These are phyloP conservation scores for Willisornis vidua DNA, from an alignment of 2,113 vertebrate genomes.

Conservation along the genomic window DNA sequence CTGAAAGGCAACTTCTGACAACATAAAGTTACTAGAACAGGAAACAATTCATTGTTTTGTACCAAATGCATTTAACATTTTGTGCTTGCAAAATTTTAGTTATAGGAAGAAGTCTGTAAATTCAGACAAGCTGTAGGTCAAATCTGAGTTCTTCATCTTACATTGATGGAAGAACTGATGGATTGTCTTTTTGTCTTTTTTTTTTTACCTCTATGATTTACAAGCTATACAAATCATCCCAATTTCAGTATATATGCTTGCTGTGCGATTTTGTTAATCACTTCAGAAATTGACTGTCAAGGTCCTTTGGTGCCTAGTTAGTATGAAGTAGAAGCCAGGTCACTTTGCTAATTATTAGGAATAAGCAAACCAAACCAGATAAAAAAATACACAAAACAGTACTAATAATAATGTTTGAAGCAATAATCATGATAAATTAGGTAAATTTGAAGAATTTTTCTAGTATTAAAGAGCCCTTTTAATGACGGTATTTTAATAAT, in stretches of 20 bases:
- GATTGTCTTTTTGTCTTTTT: not conserved
- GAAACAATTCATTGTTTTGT: conserved; percentile 36
- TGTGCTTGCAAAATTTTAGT: not conserved
- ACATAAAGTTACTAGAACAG: conserved; percentile 4
- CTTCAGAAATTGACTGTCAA: not conserved
- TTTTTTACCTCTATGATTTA: not conserved
- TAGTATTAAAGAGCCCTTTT: not conserved
- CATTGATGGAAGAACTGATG: not conserved
- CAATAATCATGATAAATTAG: not conserved
- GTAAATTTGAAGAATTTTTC: not conserved
- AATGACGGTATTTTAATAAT: not conserved
- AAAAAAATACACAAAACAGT: not conserved
- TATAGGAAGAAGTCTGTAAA: not conserved
- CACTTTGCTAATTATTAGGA: not conserved
- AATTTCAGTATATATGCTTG: not conserved
- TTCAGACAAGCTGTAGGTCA: not conserved
- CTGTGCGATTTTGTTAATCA: not conserved
- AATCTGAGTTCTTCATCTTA: not conserved
- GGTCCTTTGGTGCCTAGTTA: not conserved
- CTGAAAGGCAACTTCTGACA: conserved; percentile 27
- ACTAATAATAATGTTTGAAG: not conserved
- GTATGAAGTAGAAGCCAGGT: not conserved
- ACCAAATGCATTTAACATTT: not conserved
- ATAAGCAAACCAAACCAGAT: not conserved
- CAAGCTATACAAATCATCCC: not conserved